Conservation (phyloP, 2,797 vertebrate species). For the Garrulus glandarius region DNA sequence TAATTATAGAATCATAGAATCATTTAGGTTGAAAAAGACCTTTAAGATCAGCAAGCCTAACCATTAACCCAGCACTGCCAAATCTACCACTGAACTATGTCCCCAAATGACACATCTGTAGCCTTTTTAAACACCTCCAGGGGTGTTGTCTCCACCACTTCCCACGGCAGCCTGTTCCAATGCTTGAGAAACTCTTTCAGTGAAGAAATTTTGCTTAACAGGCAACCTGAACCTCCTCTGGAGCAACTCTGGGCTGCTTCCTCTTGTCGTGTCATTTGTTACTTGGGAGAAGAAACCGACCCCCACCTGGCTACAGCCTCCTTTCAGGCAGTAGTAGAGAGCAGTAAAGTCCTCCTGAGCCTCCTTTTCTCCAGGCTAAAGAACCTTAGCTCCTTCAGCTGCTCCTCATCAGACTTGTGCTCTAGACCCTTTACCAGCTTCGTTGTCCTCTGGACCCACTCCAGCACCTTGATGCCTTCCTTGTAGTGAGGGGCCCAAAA, state of each 20-base stretch:
- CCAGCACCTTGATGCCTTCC: not conserved
- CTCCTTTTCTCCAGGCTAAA: not conserved
- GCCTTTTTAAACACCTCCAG: not conserved
- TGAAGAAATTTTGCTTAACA: not conserved
- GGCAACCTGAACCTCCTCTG: not conserved
- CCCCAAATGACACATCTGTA: not conserved
- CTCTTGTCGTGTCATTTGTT: not conserved
- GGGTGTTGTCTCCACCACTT: not conserved
- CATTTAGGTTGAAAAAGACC: not conserved
- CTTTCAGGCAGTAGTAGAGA: not conserved
- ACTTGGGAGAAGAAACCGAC: not conserved
- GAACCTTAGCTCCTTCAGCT: not conserved
- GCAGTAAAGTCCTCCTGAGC: not conserved
- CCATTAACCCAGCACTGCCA: not conserved
- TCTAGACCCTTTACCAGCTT: not conserved
- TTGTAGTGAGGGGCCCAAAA: not conserved
- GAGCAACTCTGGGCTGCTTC: not conserved
- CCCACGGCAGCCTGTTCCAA: not conserved
- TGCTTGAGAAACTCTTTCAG: not conserved
- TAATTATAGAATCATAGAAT: not conserved
- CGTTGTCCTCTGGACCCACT: accelerated
- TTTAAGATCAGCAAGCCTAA: not conserved
- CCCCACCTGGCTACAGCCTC: not conserved
- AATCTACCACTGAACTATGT: not conserved
- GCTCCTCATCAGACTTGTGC: not conserved